Evolutionary conservation across 2,113 vertebrate genomes (phyloP).

Genomic region (Vimba vimba): DNA sequence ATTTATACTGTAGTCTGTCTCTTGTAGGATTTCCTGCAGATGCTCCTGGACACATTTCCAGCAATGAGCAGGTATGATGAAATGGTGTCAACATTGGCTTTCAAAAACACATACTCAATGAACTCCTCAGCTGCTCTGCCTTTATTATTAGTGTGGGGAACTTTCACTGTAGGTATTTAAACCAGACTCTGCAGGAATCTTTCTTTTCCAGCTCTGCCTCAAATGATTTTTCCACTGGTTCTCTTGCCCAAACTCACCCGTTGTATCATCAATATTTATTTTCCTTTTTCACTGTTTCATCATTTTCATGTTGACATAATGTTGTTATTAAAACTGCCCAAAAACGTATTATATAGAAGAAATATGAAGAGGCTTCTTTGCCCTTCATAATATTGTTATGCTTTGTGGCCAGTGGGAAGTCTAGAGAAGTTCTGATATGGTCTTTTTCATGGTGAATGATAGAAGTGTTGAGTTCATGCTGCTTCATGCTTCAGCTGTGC

Average conservation of each 20-base stretch:
- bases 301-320: not conserved
- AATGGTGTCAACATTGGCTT: constrained; percentile 33
- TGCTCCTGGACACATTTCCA: constrained; percentile 86
- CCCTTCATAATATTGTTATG: not conserved
- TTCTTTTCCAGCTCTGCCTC: constrained; percentile 8
- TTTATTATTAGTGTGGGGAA: constrained; percentile 19
- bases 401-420: constrained; percentile 20
- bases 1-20: constrained; percentile 55
- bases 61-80: constrained; percentile 82
- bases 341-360: not conserved
- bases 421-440: not conserved
- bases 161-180: not conserved
- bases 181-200: constrained; percentile 6
- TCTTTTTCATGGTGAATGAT: not conserved
- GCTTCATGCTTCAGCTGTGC: not conserved
- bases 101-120: not conserved
- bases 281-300: constrained; percentile 4
- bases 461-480: constrained; percentile 1
- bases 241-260: not conserved
- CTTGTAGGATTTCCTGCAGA: constrained; percentile 91
- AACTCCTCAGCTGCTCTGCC: not conserved
- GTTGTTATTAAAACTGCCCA: not conserved
- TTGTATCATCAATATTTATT: not conserved
- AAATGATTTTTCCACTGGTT: constrained; percentile 22
- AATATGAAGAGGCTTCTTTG: constrained; percentile 8